Percentiles rank a stretch among this genome's conserved stretches.
phyloP scores from a whole-genome alignment of 1,140 invertebrate genomes.

The Microvelia longipes region DNA sequence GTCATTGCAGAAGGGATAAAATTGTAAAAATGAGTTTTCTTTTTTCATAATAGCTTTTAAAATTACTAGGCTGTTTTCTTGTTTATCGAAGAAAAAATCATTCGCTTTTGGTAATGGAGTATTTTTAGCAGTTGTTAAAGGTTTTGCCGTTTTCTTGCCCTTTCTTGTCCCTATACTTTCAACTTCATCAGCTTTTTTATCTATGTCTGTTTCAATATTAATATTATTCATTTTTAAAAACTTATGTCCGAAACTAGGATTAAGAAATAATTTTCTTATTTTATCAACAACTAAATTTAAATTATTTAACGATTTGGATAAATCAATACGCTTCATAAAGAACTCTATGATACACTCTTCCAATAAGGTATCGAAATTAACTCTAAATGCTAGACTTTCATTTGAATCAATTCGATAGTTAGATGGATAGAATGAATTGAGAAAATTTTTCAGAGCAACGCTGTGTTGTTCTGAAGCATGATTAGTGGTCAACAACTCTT shows the following conservation, averaged over 20 bases:
- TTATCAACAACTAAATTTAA: background rate
- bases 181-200: no score
- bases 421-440: background rate
- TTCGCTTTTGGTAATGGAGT: no score
- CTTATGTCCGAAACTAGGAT: background rate
- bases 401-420: background rate
- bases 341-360: background rate
- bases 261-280: background rate
- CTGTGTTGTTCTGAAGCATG: background rate
- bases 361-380: background rate
- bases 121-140: no score
- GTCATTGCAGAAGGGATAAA: background rate
- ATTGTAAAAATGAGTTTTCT: background rate
- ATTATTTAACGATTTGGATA: no score
- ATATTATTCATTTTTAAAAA: no score
- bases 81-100: background rate
- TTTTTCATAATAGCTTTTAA: background rate
- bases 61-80: background rate
- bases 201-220: no score
- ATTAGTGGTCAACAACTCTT: background rate
- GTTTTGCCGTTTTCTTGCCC: no score
- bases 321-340: no score
- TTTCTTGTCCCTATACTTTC: no score
- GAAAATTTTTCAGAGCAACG: background rate
- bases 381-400: background rate